Evolutionary conservation across 2,888 invertebrate species (phyloP).

Genomic region (Rhodophaea formosa): DNA sequence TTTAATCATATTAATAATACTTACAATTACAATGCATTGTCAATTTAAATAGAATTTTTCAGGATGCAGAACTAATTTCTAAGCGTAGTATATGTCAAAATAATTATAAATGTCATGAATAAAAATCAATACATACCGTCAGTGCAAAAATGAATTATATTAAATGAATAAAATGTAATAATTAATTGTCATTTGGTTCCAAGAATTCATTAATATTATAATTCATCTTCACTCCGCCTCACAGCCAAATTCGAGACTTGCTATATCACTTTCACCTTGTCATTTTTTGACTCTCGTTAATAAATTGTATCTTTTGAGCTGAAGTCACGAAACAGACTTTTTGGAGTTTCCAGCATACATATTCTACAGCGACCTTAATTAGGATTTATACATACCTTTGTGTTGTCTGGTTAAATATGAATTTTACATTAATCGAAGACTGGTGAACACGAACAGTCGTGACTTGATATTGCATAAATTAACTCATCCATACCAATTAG

Average conservation of each 20-base stretch:
- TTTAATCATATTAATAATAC: no score
- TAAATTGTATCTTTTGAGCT: neutral
- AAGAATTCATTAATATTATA: no score
- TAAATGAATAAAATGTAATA: no score
- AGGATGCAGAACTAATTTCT: no score
- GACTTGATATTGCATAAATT: slow-evolving; percentile 14
- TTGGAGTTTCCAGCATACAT: neutral
- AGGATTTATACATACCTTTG: neutral
- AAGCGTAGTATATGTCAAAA: no score
- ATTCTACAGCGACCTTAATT: neutral
- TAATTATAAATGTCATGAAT: no score
- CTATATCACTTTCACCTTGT: slow-evolving; percentile 43
- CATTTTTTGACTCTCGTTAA: slow-evolving; percentile 11
- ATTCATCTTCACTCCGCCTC: slow-evolving; percentile 42
- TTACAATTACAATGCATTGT: no score
- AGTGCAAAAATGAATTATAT: no score
- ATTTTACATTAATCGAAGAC: neutral
- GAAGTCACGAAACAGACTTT: neutral
- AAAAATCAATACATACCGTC: no score
- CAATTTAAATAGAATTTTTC: no score
- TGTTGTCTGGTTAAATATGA: neutral
- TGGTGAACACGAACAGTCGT: slow-evolving; percentile 13
- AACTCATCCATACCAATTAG: slow-evolving; percentile 12
- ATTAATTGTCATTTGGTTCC: no score
- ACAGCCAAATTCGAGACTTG: slow-evolving; percentile 24